phyloP scores from a whole-genome alignment of 2,888 invertebrate genomes.

The Pachymerium ferrugineum region DNA sequence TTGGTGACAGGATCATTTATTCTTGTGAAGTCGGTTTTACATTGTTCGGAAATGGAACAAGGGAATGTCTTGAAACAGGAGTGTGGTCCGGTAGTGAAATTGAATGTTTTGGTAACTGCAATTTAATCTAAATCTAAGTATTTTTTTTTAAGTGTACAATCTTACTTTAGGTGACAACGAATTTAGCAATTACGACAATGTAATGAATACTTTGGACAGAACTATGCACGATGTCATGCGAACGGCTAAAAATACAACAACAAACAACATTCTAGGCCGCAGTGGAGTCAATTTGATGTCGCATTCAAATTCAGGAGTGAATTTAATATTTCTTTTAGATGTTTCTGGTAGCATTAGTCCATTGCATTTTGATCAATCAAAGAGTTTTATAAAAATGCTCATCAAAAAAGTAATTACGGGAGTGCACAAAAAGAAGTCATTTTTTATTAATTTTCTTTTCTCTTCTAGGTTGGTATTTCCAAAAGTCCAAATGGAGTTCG shows the following conservation, averaged over 20 bases:
- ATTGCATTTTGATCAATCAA: background rate
- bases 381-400: background rate
- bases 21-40: background rate
- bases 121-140: background rate
- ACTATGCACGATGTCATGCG: background rate
- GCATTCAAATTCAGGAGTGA: background rate
- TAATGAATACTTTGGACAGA: background rate
- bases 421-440: background rate
- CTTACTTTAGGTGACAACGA: background rate
- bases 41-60: background rate
- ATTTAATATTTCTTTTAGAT: conserved; percentile 3
- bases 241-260: background rate
- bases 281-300: background rate
- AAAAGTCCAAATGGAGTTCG: background rate
- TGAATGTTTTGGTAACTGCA: background rate
- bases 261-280: background rate
- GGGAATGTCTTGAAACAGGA: background rate
- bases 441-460: background rate
- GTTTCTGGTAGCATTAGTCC: conserved; percentile 1
- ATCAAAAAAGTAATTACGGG: background rate
- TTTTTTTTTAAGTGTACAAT: background rate
- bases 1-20: background rate
- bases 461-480: background rate
- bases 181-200: background rate
- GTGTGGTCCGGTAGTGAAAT: background rate